These are phyloP conservation scores for Gymnocheta viridis DNA, from an alignment of 2,888 invertebrate species.

Conservation along the genomic window DNA sequence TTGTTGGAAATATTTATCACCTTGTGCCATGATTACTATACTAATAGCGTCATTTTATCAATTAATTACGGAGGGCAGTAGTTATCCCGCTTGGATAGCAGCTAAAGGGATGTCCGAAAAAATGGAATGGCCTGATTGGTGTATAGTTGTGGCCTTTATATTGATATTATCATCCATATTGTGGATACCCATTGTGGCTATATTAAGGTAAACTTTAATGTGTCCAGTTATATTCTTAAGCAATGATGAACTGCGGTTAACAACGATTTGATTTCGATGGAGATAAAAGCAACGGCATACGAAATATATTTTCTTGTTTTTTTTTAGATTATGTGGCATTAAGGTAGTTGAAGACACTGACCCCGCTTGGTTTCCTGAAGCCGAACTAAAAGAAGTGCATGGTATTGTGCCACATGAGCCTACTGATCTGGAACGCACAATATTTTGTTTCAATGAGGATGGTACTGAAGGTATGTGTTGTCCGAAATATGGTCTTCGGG, in stretches of 20 bases:
- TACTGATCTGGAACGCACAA: constrained; percentile 88
- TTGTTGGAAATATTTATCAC: constrained; percentile 97
- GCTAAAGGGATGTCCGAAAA: constrained; percentile 87
- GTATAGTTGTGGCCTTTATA: constrained; percentile 87
- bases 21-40: constrained; percentile 93
- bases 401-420: constrained; percentile 93
- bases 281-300: too few relatives aligned
- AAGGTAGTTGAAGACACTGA: constrained; percentile 93
- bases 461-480: constrained; percentile 93
- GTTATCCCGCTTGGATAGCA: constrained; percentile 92
- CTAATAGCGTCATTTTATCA: constrained; percentile 92
- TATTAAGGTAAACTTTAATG: constrained; percentile 88
- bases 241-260: too few relatives aligned
- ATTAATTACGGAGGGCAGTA: constrained; percentile 90
- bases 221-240: too few relatives aligned
- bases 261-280: too few relatives aligned
- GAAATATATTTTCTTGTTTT: too few relatives aligned
- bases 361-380: constrained; percentile 95
- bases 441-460: constrained; percentile 93
- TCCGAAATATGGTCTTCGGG: constrained; percentile 83
- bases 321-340: constrained; percentile 88
- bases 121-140: constrained; percentile 94
- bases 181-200: constrained; percentile 93
- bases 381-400: constrained; percentile 93
- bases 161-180: constrained; percentile 91